Conservation (phyloP, 2,888 invertebrate species). For the Limulus polyphemus region DNA sequence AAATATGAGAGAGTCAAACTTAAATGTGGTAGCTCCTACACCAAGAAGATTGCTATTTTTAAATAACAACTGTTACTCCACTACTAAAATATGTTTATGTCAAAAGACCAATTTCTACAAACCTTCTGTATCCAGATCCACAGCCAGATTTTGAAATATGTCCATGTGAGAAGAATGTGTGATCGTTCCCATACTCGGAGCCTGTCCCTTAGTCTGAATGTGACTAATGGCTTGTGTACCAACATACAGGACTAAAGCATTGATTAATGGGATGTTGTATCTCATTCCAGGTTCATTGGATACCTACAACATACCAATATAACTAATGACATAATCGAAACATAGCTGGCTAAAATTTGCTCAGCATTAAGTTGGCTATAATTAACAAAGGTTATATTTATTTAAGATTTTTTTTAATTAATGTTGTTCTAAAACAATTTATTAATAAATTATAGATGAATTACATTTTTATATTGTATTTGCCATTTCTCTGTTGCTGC, state of each 20-base stretch:
- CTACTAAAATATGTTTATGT: too few relatives aligned
- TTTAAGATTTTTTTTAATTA: too few relatives aligned
- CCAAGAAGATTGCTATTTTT: too few relatives aligned
- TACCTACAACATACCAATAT: constrained; percentile 35
- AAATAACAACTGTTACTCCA: too few relatives aligned
- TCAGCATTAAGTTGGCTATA: background rate
- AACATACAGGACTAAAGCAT: constrained; percentile 92
- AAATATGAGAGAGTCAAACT: too few relatives aligned
- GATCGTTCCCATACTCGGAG: constrained; percentile 94
- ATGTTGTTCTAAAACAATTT: too few relatives aligned
- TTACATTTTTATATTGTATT: too few relatives aligned
- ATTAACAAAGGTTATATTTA: background rate
- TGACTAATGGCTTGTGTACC: constrained; percentile 90
- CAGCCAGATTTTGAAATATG: constrained; percentile 97
- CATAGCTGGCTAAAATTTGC: too few relatives aligned
- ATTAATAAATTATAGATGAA: too few relatives aligned
- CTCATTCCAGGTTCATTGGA: constrained; percentile 74
- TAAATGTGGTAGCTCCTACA: too few relatives aligned
- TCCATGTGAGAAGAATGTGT: constrained; percentile 99
- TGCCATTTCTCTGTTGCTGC: too few relatives aligned
- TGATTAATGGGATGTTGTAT: constrained; percentile 93
- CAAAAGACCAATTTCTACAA: constrained; percentile 33
- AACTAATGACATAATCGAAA: too few relatives aligned
- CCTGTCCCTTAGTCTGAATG: constrained; percentile 77
- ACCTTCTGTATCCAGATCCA: constrained; percentile 95